Conservation (phyloP, 2,888 invertebrate species). For the Leptodirus hochenwartii region DNA sequence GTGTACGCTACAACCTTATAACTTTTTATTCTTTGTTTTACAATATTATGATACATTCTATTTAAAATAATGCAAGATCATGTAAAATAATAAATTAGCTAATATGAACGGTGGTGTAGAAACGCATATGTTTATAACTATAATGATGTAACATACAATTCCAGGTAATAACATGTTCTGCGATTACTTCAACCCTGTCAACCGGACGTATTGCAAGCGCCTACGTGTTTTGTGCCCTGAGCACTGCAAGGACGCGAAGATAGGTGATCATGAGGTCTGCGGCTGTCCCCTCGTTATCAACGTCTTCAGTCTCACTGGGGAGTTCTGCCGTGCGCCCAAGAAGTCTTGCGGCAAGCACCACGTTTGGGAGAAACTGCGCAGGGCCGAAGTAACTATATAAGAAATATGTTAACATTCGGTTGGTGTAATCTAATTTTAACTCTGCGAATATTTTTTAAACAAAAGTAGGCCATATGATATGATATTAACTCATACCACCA, state of each 20-base stretch:
- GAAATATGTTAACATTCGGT: constrained; percentile 16
- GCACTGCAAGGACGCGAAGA: constrained; percentile 86
- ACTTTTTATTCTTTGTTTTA: no score
- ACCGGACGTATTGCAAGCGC: constrained; percentile 88
- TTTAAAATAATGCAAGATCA: no score
- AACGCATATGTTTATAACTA: no score
- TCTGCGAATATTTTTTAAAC: no score
- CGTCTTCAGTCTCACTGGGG: constrained; percentile 68
- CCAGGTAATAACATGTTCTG: constrained; percentile 85
- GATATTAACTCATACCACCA: no score
- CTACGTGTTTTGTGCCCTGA: constrained; percentile 92
- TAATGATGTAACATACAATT: no score
- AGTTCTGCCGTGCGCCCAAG: constrained; percentile 76
- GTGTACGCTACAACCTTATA: no score
- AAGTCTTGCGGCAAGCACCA: constrained; percentile 83
- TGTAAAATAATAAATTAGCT: no score
- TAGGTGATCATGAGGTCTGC: constrained; percentile 76
- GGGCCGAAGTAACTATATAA: constrained; percentile 76
- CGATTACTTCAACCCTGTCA: constrained; percentile 79
- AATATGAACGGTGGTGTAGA: no score
- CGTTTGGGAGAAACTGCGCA: constrained; percentile 86
- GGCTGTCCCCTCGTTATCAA: constrained; percentile 79
- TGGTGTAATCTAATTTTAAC: no score
- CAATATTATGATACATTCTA: no score
- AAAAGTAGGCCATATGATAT: no score